Evolutionary conservation across 2,797 vertebrate species (phyloP).

Genomic region (Siniperca scherzeri): DNA sequence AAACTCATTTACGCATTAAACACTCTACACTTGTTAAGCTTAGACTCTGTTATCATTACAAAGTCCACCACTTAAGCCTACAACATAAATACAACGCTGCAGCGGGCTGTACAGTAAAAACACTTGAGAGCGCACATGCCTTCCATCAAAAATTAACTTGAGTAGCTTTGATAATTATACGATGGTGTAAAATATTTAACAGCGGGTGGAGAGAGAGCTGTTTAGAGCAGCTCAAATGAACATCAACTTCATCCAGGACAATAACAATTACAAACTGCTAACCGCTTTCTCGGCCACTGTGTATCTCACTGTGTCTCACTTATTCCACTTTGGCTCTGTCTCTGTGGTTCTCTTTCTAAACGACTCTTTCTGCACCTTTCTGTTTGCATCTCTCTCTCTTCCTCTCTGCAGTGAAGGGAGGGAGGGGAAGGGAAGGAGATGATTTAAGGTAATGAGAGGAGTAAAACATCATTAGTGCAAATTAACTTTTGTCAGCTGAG

Average conservation of each 20-base stretch:
- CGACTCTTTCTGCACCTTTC: slow-evolving; percentile 50
- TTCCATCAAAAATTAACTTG: slow-evolving; percentile 79
- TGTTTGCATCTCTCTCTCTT: slow-evolving; percentile 52
- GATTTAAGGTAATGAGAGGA: slow-evolving; percentile 90
- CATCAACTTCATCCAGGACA: slow-evolving; percentile 65
- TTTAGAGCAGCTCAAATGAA: slow-evolving; percentile 48
- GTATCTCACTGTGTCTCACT: slow-evolving; percentile 48
- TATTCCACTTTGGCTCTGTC: slow-evolving; percentile 37
- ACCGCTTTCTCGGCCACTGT: slow-evolving; percentile 52
- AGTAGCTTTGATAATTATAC: slow-evolving; percentile 81
- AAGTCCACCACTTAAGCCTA: slow-evolving; percentile 83
- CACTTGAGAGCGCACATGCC: slow-evolving; percentile 59
- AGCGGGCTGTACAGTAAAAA: slow-evolving; percentile 76
- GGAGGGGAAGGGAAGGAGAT: slow-evolving; percentile 73
- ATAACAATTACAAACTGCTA: slow-evolving; percentile 76
- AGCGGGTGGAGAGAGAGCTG: slow-evolving; percentile 53
- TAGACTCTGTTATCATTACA: slow-evolving; percentile 79
- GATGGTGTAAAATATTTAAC: slow-evolving; percentile 77
- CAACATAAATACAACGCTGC: slow-evolving; percentile 81
- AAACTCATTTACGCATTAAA: slow-evolving; percentile 79
- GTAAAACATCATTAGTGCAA: slow-evolving; percentile 91
- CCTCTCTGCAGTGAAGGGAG: slow-evolving; percentile 53
- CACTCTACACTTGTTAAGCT: slow-evolving; percentile 74
- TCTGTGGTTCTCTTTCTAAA: slow-evolving; percentile 25
- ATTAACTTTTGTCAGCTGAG: slow-evolving; percentile 91